Evolutionary conservation across 1,140 invertebrate genomes (phyloP).

Genomic region (Drosophila bocki): DNA sequence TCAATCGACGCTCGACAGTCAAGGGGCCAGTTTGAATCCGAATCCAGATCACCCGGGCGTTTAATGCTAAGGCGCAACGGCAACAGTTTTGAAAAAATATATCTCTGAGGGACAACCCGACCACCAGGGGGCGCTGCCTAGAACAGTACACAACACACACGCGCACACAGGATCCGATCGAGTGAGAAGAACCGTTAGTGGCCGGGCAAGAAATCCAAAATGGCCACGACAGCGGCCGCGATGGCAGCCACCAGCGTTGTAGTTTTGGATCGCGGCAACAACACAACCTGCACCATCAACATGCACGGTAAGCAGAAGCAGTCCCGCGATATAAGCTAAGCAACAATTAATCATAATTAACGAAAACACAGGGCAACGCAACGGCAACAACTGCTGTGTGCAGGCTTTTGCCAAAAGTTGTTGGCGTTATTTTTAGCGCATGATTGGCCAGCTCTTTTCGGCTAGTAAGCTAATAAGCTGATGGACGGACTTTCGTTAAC

Average conservation of each 20-base stretch:
- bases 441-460: conserved; percentile 69
- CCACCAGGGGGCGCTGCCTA: conserved; percentile 26
- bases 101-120: conserved; percentile 10
- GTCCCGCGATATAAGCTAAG: conserved; percentile 3
- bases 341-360: conserved; percentile 82
- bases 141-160: conserved; percentile 1
- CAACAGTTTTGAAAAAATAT: conserved; percentile 43
- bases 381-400: conserved; percentile 42
- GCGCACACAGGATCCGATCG: conserved; percentile 26
- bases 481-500: conserved; percentile 67
- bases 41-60: conserved; percentile 51
- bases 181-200: conserved; percentile 56
- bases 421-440: conserved; percentile 78
- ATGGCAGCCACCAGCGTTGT: conserved; percentile 96
- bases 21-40: conserved; percentile 16
- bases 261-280: conserved; percentile 96
- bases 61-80: conserved; percentile 24
- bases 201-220: conserved; percentile 44
- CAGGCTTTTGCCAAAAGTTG: conserved; percentile 54
- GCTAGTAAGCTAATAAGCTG: conserved; percentile 36
- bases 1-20: conserved; percentile 55
- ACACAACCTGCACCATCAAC: conserved; percentile 97
- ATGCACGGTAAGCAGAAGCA: conserved; percentile 91
- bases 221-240: conserved; percentile 86
- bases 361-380: conserved; percentile 37